These are phyloP conservation scores for Alitta virens DNA, from an alignment of 2,888 invertebrate species.

Conservation along the genomic window DNA sequence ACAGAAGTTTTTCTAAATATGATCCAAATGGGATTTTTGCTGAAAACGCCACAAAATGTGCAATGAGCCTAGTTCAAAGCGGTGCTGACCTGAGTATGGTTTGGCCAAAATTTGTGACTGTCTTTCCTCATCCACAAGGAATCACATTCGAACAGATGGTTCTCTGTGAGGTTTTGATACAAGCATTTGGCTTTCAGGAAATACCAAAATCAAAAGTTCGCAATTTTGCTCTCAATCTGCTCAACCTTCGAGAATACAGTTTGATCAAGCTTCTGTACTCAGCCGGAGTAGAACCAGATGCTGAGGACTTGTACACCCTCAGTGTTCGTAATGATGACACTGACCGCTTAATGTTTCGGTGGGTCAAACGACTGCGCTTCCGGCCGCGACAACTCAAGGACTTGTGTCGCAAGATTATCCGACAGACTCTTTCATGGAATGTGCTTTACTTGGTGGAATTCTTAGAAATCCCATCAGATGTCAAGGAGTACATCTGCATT, in stretches of 20 bases:
- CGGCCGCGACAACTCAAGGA: conserved; percentile 25
- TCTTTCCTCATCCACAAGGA: conserved; percentile 21
- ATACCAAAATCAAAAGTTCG: conserved; percentile 12
- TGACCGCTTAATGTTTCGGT: conserved; percentile 21
- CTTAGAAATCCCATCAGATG: conserved; percentile 18
- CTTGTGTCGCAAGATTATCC: conserved; percentile 21
- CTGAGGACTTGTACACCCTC: conserved; percentile 21
- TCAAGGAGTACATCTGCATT: conserved; percentile 29
- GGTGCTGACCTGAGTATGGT: conserved; percentile 23
- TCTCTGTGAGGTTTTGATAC: conserved; percentile 27
- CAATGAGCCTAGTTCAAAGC: conserved; percentile 25
- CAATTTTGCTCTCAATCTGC: conserved; percentile 16
- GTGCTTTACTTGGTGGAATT: conserved; percentile 24
- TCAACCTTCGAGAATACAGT: conserved; percentile 21
- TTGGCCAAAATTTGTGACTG: conserved; percentile 24
- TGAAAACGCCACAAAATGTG: conserved; percentile 25
- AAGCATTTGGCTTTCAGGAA: conserved; percentile 24
- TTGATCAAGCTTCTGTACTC: conserved; percentile 27
- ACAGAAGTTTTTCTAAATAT: conserved; percentile 24
- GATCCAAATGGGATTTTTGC: conserved; percentile 20
- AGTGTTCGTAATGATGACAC: conserved; percentile 16
- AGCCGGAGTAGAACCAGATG: conserved; percentile 26
- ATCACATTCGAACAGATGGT: conserved; percentile 29
- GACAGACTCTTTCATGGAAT: conserved; percentile 25
- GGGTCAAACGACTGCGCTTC: conserved; percentile 18